Conservation (phyloP, 1,140 invertebrate species). For the Proales similis region DNA sequence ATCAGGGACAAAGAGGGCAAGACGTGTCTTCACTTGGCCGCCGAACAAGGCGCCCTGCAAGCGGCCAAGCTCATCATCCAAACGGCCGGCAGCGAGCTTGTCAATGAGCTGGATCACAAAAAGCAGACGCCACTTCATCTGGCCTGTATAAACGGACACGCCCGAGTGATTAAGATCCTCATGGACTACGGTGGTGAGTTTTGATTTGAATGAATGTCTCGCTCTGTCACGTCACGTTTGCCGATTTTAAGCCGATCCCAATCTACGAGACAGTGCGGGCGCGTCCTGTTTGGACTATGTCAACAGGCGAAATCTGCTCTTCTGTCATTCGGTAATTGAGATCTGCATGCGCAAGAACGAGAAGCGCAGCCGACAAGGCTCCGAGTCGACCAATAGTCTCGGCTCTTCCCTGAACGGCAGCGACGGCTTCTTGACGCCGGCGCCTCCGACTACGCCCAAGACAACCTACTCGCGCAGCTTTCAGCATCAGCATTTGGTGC, state of each 20-base stretch:
- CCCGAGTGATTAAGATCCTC: conserved; percentile 49
- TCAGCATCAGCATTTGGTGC: too few species aligned
- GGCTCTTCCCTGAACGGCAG: conserved; percentile 22
- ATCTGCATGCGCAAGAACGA: conserved; percentile 11
- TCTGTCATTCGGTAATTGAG: conserved; percentile 30
- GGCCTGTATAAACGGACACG: conserved; percentile 50
- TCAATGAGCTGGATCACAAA: conserved; percentile 45
- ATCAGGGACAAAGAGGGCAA: conserved; percentile 39
- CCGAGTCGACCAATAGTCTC: not conserved
- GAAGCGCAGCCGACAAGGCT: conserved; percentile 22
- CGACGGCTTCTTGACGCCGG: conserved; percentile 23
- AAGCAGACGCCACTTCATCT: conserved; percentile 49
- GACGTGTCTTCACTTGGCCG: conserved; percentile 40
- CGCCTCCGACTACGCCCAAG: conserved; percentile 31
- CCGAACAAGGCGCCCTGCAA: conserved; percentile 42
- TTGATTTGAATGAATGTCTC: too few species aligned
- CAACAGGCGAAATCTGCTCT: conserved; percentile 14
- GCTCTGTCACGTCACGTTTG: too few species aligned
- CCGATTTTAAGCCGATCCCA: conserved; percentile 20
- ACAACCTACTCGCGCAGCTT: conserved; percentile 1
- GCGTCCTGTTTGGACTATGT: conserved; percentile 29
- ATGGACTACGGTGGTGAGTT: conserved; percentile 50
- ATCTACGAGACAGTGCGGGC: conserved; percentile 10
- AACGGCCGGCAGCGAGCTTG: conserved; percentile 43
- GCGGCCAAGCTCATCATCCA: conserved; percentile 49